Base-by-base conservation (phyloP, 2,113 vertebrate species). In the Calidris pygmaea region DNA sequence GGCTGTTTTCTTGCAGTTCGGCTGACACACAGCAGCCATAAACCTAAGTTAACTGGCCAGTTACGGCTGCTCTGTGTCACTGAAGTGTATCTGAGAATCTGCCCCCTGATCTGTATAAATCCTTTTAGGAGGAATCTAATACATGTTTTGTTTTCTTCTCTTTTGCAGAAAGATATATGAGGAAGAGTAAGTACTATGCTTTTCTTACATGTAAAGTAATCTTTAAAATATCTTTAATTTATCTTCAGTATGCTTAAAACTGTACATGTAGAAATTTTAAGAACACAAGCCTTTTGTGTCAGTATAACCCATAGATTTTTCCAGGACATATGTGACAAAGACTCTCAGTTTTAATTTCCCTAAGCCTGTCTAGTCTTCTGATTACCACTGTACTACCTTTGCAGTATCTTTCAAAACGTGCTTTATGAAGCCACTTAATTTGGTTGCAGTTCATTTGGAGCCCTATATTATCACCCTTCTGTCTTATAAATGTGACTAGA, bases 161-260 rank as follows among this genome's bases (percentile, higher is more conserved):
- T 95, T 91, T 98, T 97, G 90, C 98, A 99, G 99, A 98, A 98
- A 98, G 97, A 99, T 99, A 97, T 99, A 99, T 52, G 98, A 99
- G 83, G 97, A 98, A 97, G 98, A 99, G 99, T 99, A 98, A 99
- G 99, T 99, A 98, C 56, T 84, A 86, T 81, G 48, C 37, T 59
- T 91, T 87, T 95, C 90, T 91, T 52, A 79, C 5, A n/a, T 35
- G 10, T 78, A 84, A 93, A 87, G 56, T 58, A 79, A 59, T 39
- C 11, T 83, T 86, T 59, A 41, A 85, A 95, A 24, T 35, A 37
- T 10, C 4, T 39, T 70, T 74, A 43, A 66, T 52, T 93, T 87
- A 37, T 53, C 29, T 80, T 77, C 19, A 55, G 20, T 77, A 43
- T 85, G 41, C 67, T 93, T 89, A 87, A 72, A 86, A 34, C 39